Base-by-base conservation (phyloP, 2,797 vertebrate genomes). In the Pelochelys cantorii region DNA sequence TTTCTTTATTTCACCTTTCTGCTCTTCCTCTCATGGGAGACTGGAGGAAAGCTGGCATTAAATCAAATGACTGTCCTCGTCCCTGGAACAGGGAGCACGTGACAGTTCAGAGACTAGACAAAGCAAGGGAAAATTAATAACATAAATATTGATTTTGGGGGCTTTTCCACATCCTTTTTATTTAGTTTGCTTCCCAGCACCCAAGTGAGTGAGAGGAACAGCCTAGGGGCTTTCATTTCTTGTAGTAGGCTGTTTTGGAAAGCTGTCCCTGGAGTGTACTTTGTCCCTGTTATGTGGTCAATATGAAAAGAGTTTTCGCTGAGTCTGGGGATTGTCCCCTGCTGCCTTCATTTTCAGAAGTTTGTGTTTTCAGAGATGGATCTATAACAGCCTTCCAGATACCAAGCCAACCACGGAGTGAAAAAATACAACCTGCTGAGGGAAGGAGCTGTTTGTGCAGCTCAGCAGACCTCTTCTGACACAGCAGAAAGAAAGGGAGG, bases 41-140 rank as follows among this genome's bases (percentile, higher is more conserved):
- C 93, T 80, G 90, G 89, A 80, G 55, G 71, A 94, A 93, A 94
- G 95, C 82, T 97, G 95, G 95, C 42, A 74, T 94, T 93, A 96
- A 97, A 96, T 96, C 93, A 96, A 96, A 93, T 91, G 74, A 78
- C 90, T 94, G 85, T 89, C 94, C 90, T 86, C 89, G 22, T 95
- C 86, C 65, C 83, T 95, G 94, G 94, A 95, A 94, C 83, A 81
- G 86, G 71, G 83, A 79, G 2, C 83, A 86, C 17, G 31, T 88
- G 88, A 95, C 88, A 42, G 90, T 95, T 95, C 48, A 13, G 93
- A 95, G 93, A 83, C 93, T 87, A 94, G 81, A 92, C 71, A 89
- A 37, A 93, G 87, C 83, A 62, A 89, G 86, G 90, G 91, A 93
- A 89, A 93, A 94, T 95, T 95, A 96, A 88, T 93, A 96, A 95